Evolutionary conservation across 2,113 vertebrate species (phyloP), one percentile per base, ranked within the genome.

Genomic region (Eurypyga helias): DNA sequence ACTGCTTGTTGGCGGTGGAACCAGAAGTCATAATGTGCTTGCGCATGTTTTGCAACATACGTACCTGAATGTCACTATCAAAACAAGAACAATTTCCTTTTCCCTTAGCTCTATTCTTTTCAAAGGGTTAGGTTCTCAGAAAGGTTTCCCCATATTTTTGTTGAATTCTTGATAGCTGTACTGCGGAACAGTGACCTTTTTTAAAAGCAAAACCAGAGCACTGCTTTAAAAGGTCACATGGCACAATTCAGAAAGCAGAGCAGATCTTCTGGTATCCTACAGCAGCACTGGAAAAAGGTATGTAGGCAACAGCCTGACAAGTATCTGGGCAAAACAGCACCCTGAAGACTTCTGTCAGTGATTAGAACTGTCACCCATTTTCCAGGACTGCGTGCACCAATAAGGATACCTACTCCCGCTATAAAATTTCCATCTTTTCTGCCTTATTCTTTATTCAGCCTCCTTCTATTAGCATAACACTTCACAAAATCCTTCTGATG

Each of bases 201-300:
- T 61, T 66, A 83, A 93, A 87, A 83, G 26, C 45, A 86, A 93
- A 93, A 90, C 15, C 70, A 93, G 69, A 90, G 38, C 46, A 89
- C 20, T 70, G 62, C 64, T 93, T 92, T 89, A 66, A 94, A 93
- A 96, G 76, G 83, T 95, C 79, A 92, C 31, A 28, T 18, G 55
- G 51, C 11, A 41, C 43, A 86, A 83, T 8, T 64, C 33, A 43
- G 69, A 96, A 83, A 94, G 83, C 76, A 90, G 60, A 83, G 33
- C 20, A 75, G 55, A 70, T 46, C 51, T 51, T 62, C 66, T 75
- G 25, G 19, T 91, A 62, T 80, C 55, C 76, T 72, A 87, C 3
- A 1, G 60, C 25, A 91, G 64, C 48, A 38, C 13, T 38, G 6
- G 20, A 66, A 87, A 78, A 4, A 48, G 17, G 66, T 57, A 83